Evolutionary conservation across 2,113 vertebrate species (phyloP).

Genomic region (Indicator maculatus): DNA sequence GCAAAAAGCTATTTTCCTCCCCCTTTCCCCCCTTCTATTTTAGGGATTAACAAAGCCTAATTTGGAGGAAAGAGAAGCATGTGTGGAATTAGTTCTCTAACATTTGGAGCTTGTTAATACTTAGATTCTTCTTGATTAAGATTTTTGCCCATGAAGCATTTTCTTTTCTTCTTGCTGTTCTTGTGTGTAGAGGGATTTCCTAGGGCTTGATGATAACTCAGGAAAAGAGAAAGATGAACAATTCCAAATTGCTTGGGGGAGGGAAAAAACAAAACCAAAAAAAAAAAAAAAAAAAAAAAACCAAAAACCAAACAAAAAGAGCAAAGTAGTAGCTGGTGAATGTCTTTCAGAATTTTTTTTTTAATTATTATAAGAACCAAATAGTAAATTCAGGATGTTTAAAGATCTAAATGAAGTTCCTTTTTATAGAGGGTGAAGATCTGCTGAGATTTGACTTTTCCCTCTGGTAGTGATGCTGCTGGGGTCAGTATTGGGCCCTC

Average conservation of each 20-base stretch:
- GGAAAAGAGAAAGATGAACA: neutral
- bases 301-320: too few relatives aligned
- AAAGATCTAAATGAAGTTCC: neutral
- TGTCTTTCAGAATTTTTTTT: neutral
- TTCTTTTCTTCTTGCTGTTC: slow-evolving; percentile 19
- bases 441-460: too few relatives aligned
- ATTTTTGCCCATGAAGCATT: slow-evolving; percentile 13
- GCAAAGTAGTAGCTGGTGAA: neutral
- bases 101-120: slow-evolving; percentile 2
- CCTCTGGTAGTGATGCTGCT: too few relatives aligned
- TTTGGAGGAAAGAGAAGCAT: neutral
- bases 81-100: slow-evolving; percentile 18
- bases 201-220: neutral
- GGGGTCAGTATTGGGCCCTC: too few relatives aligned
- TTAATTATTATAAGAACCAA: neutral
- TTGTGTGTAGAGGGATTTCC: neutral
- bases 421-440: neutral
- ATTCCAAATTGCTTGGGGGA: neutral
- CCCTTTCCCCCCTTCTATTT: neutral
- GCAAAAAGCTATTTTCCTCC: neutral
- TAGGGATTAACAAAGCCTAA: neutral
- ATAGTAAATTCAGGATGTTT: neutral
- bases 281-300: too few relatives aligned
- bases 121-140: neutral
- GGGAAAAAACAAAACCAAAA: too few relatives aligned